Base-by-base conservation (phyloP, 2,888 invertebrate genomes). In the Amiota mariae region DNA sequence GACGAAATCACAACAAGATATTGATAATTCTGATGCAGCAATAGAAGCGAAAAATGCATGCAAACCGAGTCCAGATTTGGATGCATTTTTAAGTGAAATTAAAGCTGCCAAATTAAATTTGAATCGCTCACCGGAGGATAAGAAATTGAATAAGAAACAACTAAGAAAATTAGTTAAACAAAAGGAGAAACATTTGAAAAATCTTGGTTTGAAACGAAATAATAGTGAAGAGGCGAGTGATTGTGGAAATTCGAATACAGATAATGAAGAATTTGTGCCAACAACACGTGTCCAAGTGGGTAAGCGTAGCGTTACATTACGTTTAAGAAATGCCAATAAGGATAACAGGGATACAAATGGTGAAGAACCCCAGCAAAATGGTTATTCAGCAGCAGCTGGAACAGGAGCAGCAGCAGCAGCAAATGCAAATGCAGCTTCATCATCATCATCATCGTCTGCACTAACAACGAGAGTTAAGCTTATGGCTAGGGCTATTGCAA, bases 121-220 rank as follows among this genome's bases (percentile, higher is more conserved):
- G 1, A 87, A 88, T 78, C 87, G 88, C 8, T 89, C 88, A n/a
- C 87, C 89, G 0, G 90, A 90, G 73, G 89, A 89, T 47, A 88
- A 89, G 18, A 90, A 90, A 71, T 77, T 90, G 1, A 90, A 89
- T 74, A 89, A 90, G 71, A 89, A 88, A 73, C 90, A 90, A 70
- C 87, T 86, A 18, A 87, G 89, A 20, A 91, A 91, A 74, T 86
- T 91, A 75, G 90, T 91, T 77, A 91, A 91, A 71, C 91, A 92
- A 71, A 92, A 92, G 89, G 92, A 92, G 77, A 92, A 92, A 77
- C 92, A 93, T 81, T 87, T 93, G 13, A 91, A 92, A 84, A 91
- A 91, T 75, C 85, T 93, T 59, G 93, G 93, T 0, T 75, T 89
- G 48, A 79, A 80, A 11, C 84, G 88, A 61, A 88, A 85, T 46